Conservation (phyloP, 1,140 invertebrate species). For the Calliopsis andreniformis region DNA sequence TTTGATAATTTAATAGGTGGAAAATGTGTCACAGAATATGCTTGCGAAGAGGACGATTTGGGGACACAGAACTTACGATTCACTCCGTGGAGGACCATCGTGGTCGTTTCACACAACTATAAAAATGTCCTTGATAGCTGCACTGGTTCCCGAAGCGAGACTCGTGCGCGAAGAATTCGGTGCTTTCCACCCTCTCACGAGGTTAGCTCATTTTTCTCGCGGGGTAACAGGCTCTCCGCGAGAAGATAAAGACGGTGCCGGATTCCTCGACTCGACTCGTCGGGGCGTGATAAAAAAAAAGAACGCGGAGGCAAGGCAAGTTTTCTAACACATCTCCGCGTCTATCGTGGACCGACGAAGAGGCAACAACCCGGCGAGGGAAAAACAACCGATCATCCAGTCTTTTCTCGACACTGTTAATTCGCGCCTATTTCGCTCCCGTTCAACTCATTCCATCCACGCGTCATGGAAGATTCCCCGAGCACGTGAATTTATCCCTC, state of each 20-base stretch:
- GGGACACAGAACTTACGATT: constrained; percentile 77
- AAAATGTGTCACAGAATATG: constrained; percentile 45
- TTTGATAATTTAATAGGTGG: background rate
- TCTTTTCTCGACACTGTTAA: constrained; percentile 5
- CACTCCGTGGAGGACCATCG: constrained; percentile 80
- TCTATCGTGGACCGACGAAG: background rate
- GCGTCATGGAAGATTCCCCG: background rate
- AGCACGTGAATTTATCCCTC: too few species aligned
- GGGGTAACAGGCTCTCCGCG: background rate
- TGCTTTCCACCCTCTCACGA: constrained; percentile 44
- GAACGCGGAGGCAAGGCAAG: background rate
- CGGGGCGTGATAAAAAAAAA: constrained; percentile 24
- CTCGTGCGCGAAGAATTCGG: constrained; percentile 49
- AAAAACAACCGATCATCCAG: background rate
- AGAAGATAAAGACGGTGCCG: background rate
- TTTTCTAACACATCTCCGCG: constrained; percentile 25
- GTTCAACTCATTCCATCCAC: background rate
- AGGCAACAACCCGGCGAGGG: background rate
- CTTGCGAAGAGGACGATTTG: constrained; percentile 32
- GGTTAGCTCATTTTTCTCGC: constrained; percentile 46
- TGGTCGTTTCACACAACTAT: constrained; percentile 62
- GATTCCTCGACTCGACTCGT: background rate
- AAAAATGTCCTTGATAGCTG: constrained; percentile 61
- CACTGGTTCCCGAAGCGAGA: constrained; percentile 51
- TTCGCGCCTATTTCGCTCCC: constrained; percentile 13